Evolutionary conservation across 2,797 vertebrate genomes (phyloP), one percentile per base, ranked within the genome.

Genomic region (Parauchenoglanis punctatus): DNA sequence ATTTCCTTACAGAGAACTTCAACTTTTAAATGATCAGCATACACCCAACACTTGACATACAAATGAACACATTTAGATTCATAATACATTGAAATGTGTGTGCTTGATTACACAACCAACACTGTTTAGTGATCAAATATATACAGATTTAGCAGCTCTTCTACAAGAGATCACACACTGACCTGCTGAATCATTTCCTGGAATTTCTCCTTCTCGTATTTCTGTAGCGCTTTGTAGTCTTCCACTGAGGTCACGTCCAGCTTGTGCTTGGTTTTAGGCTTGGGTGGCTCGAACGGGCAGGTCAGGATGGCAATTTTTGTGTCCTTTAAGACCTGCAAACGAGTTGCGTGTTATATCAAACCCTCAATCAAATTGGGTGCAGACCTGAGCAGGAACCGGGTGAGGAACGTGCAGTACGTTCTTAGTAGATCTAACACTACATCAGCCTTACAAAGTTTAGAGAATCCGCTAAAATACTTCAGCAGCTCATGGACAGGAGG

Each of bases 181-280:
- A 98, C 99, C 95, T 99, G 98, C 15, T 96, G 91, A 88, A 99
- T 97, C 98, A 99, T 99, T 91, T 99, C 98, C 87, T 96, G 93
- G 90, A 99, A 99, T 90, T 99, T 99, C 0, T 99, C 98, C 91
- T 97, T 99, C 86, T 99, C 98, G 0, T 99, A 99, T 80, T 97
- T 97, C 94, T 99, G 98, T 86, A 99, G 96, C 13, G 97, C 97
- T 93, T 95, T 98, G 93, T 97, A 99, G 87, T 99, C 98, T 84
- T 99, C 98, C 65, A 99, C 98, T 20, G 96, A 99, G 0, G 97
- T 97, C 75, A 99, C 97, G 49, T 99, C 99, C 94, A 99, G 96
- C 97, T 99, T 99, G 94, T 99, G 99, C 92, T 99, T 99, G 56
- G 99, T 99, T 94, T 99, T 99, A 68, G 98, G 99, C 91, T 99